Evolutionary conservation across 2,797 vertebrate genomes (phyloP).

Genomic region (Fistularia commersonii): DNA sequence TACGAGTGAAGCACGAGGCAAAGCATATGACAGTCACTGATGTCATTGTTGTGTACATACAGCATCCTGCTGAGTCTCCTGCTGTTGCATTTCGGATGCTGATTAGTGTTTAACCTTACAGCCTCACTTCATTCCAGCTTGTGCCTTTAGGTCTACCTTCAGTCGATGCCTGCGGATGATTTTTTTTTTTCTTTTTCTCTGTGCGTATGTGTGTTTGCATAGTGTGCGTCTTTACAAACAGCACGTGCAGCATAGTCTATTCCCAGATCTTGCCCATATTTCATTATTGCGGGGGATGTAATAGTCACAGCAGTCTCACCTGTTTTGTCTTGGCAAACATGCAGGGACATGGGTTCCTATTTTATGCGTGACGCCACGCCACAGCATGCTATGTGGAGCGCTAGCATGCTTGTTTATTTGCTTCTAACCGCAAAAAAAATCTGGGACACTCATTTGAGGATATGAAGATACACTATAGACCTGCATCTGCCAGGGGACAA

Average conservation of each 20-base stretch:
- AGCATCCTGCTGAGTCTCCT: conserved; percentile 17
- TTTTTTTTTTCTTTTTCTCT: not conserved
- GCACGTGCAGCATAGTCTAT: conserved; percentile 14
- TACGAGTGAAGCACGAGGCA: conserved; percentile 14
- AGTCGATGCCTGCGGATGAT: conserved; percentile 31
- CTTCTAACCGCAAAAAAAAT: conserved; percentile 26
- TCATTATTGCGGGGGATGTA: conserved; percentile 7
- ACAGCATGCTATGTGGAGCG: not conserved
- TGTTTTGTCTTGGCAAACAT: conserved; percentile 5
- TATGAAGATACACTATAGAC: conserved; percentile 43
- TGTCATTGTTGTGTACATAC: conserved; percentile 16
- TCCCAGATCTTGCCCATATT: conserved; percentile 12
- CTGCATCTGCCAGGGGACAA: conserved; percentile 38
- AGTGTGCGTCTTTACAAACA: conserved; percentile 9
- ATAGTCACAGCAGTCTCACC: conserved; percentile 1
- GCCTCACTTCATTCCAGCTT: conserved; percentile 28
- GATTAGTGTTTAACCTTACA: conserved; percentile 35
- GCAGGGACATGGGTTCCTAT: conserved; percentile 2
- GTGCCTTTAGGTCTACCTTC: conserved; percentile 43
- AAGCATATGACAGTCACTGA: conserved; percentile 12
- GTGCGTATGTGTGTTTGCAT: conserved; percentile 9
- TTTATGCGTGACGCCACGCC: not conserved
- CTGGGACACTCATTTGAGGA: conserved; percentile 38
- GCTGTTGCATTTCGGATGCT: conserved; percentile 31
- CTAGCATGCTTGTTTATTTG: conserved; percentile 13